phyloP scores from a whole-genome alignment of 2,113 vertebrate genomes.

The Epinephelus lanceolatus region DNA sequence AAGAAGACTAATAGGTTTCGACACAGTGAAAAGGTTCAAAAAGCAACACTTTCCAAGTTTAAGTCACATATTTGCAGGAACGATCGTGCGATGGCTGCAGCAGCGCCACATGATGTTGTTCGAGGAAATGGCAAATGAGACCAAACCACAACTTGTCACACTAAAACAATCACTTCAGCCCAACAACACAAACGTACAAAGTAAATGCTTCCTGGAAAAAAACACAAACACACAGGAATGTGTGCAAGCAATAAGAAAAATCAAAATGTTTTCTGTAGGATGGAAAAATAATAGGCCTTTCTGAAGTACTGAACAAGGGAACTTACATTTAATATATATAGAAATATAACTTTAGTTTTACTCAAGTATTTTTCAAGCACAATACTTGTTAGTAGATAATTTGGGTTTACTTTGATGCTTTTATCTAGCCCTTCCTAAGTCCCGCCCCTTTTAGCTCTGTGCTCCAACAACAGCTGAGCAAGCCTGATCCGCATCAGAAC shows the following conservation, averaged over 20 bases:
- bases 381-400: too few species aligned
- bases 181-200: conserved; percentile 15
- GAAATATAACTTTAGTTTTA: too few species aligned
- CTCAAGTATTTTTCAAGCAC: too few species aligned
- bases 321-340: background rate
- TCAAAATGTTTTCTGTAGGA: background rate
- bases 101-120: conserved; percentile 27
- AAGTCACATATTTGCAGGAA: conserved; percentile 14
- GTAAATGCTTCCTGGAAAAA: conserved; percentile 21
- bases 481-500: too few species aligned
- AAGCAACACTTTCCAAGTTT: background rate
- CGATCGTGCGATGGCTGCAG: conserved; percentile 4
- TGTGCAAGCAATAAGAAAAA: conserved; percentile 3
- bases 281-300: background rate
- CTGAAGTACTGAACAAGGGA: background rate
- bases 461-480: too few species aligned
- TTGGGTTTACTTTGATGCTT: too few species aligned
- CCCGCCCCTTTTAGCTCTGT: too few species aligned
- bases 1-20: conserved; percentile 13
- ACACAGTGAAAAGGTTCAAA: conserved; percentile 13
- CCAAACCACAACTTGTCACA: conserved; percentile 50
- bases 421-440: too few species aligned
- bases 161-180: conserved; percentile 33
- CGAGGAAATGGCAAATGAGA: conserved; percentile 37
- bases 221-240: conserved; percentile 20